A percentile compares a stretch with the other conserved stretches of the same genome.
Evolutionary conservation across 2,113 vertebrate species (phyloP).

Genomic region (Arothron firmamentum): DNA sequence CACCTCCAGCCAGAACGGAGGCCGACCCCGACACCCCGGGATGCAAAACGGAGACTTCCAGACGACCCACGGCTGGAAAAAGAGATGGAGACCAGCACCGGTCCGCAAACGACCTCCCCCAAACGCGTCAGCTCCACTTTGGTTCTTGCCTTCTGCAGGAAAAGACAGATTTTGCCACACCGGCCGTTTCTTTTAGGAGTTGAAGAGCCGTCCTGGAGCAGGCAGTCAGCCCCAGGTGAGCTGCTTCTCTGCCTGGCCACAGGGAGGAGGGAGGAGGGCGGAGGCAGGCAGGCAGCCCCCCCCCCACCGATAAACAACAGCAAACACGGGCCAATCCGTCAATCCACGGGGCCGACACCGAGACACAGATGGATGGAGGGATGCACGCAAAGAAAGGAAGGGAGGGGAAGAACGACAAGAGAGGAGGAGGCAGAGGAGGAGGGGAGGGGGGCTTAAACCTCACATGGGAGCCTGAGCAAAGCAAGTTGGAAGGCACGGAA

Average conservation of each 20-base stretch:
- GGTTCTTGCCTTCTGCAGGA: no score
- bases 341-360: slow-evolving; percentile 59
- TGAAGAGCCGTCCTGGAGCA: slow-evolving; percentile 7
- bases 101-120: no score
- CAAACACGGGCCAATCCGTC: slow-evolving; percentile 67
- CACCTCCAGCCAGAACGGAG: slow-evolving; percentile 25
- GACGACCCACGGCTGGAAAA: not conserved
- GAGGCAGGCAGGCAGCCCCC: no score
- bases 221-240: slow-evolving; percentile 59
- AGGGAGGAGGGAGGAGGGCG: slow-evolving; percentile 44
- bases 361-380: slow-evolving; percentile 58
- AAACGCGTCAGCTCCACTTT: no score
- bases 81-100: no score
- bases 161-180: no score
- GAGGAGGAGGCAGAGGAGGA: slow-evolving; percentile 1
- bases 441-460: slow-evolving; percentile 55
- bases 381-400: slow-evolving; percentile 51
- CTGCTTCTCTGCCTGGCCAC: slow-evolving; percentile 23
- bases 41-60: slow-evolving; percentile 19
- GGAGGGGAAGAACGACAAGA: slow-evolving; percentile 24
- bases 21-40: slow-evolving; percentile 29
- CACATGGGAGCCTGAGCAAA: slow-evolving; percentile 50
- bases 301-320: slow-evolving; percentile 74
- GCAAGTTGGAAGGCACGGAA: slow-evolving; percentile 73
- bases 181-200: no score